Evolutionary conservation across 2,888 invertebrate genomes (phyloP).

Genomic region (Clitarchus hookeri): DNA sequence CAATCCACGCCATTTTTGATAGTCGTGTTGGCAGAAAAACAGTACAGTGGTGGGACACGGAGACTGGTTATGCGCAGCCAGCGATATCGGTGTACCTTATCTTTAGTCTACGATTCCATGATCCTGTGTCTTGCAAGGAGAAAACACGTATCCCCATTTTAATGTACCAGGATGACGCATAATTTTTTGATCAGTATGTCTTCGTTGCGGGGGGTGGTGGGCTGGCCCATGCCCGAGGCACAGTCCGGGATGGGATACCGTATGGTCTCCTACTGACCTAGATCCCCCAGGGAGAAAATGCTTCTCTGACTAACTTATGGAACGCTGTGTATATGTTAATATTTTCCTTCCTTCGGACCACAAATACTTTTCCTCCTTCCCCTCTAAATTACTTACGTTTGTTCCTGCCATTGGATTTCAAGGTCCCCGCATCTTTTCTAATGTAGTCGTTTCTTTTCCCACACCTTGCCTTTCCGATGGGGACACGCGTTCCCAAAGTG

Average conservation of each 20-base stretch:
- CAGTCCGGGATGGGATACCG: not conserved
- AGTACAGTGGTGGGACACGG: too few species aligned
- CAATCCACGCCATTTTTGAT: too few species aligned
- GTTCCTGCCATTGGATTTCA: not conserved
- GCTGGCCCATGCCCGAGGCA: not conserved
- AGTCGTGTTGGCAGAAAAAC: too few species aligned
- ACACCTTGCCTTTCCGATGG: not conserved
- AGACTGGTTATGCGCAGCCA: too few species aligned
- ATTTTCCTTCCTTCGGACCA: not conserved
- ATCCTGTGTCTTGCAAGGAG: too few species aligned
- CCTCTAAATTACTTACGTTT: not conserved
- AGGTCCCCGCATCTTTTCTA: not conserved
- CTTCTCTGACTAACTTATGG: not conserved
- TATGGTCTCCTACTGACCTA: not conserved
- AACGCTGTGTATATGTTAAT: not conserved
- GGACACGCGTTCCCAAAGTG: not conserved
- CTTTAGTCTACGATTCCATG: too few species aligned
- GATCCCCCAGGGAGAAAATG: conserved; percentile 1
- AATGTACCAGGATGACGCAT: not conserved
- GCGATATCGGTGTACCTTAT: too few species aligned
- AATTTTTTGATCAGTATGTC: not conserved
- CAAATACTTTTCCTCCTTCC: not conserved
- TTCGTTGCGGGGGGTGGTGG: not conserved
- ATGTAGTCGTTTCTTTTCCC: not conserved
- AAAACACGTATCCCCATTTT: not conserved